Conservation (phyloP, 1,140 invertebrate species). For the Nasonia giraulti region DNA sequence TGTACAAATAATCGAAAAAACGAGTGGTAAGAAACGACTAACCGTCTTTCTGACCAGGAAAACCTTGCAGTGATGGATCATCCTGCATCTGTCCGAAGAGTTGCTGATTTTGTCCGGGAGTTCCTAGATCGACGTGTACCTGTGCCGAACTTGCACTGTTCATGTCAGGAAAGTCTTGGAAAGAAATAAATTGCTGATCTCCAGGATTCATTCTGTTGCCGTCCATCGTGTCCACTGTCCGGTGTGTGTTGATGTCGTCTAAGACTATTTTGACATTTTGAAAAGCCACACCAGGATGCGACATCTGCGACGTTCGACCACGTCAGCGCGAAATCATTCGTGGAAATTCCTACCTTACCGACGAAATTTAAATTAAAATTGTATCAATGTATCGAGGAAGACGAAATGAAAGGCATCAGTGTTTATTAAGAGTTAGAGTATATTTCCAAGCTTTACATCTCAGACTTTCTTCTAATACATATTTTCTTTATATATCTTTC, state of each 20-base stretch:
- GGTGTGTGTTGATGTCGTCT: not conserved
- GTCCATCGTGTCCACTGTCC: slow-evolving; percentile 10
- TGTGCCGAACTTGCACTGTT: slow-evolving; percentile 59
- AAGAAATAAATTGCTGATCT: slow-evolving; percentile 66
- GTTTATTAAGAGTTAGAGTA: slow-evolving; percentile 46
- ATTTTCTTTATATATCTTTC: slow-evolving; percentile 33
- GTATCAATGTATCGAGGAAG: not conserved
- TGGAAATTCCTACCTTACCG: slow-evolving; percentile 16
- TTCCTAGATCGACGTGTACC: slow-evolving; percentile 64
- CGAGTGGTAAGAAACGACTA: not conserved
- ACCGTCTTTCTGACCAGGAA: slow-evolving; percentile 62
- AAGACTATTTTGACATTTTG: slow-evolving; percentile 37
- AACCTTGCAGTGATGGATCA: slow-evolving; percentile 60
- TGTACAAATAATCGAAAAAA: not conserved
- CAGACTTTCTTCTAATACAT: slow-evolving; percentile 49
- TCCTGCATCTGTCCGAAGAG: slow-evolving; percentile 60
- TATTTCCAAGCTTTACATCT: slow-evolving; percentile 49
- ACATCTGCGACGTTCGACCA: slow-evolving; percentile 25
- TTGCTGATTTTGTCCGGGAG: slow-evolving; percentile 64
- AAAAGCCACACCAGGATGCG: not conserved
- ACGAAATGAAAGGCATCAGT: not conserved
- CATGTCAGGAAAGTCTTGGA: slow-evolving; percentile 65
- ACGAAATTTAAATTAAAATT: not conserved
- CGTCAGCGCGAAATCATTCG: slow-evolving; percentile 7
- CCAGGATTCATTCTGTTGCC: slow-evolving; percentile 42